Base-by-base conservation (phyloP, 1,140 invertebrate species). In the Zaprionus ghesquierei region DNA sequence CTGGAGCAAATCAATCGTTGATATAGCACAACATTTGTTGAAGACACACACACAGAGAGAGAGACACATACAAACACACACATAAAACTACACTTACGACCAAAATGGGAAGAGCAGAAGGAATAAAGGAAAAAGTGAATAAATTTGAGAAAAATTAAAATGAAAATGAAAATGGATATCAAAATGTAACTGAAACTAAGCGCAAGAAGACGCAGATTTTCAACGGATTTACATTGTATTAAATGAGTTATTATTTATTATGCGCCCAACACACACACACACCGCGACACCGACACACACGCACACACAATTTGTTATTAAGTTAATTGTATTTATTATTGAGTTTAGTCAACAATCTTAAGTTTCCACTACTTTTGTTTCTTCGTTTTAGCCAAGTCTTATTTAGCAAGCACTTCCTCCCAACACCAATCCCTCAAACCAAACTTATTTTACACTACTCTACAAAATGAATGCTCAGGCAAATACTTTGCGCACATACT, bases 311-410 rank as follows among this genome's bases (percentile, higher is more conserved):
- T 50, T 82, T 86, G 81, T 85, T 85, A 77, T 86, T 85, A 86
- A 85, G 81, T 75, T 81, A 56, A 65, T 68, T 53, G 66, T 85
- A 85, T 85, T 85, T 85, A 85, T 85, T 85, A 65, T 70, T 75
- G 64, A 72, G 69, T 73, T 81, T 78, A 85, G 78, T 86, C 78
- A 75, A 68, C 62, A 73, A 77, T 78, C 76, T 81, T 69, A 46
- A 72, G 38, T 77, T 70, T 77, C 64, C 20, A 51, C 35, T 41
- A 49, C 41, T 29, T 10, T 22, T 41, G 27, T 49, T 49, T 22
- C 49, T 35, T 61, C 51, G 25, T n/a, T 68, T 51, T 53, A 38
- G 46, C 41, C 27, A 33, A 61, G 59, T 61, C 29, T 25, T 58
- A 41, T 55, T 59, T 69, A 61, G n/a, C n/a, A n/a, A 31, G 27